These are phyloP conservation scores for Sylvilagus bachmani DNA, from an alignment of 2,113 vertebrate genomes.

Conservation along the genomic window DNA sequence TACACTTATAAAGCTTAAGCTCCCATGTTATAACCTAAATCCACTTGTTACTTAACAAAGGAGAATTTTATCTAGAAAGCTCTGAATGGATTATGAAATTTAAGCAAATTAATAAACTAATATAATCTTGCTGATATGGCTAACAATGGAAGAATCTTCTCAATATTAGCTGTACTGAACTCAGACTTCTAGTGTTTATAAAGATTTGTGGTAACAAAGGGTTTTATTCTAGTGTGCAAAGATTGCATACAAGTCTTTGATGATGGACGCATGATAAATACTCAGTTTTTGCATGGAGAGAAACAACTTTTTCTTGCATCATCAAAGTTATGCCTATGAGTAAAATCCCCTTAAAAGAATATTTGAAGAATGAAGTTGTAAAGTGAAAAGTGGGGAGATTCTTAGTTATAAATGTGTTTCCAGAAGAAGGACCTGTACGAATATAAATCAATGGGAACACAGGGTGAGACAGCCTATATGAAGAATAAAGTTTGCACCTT, in stretches of 20 bases:
- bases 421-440: background rate
- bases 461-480: background rate
- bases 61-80: background rate
- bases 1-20: background rate
- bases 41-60: constrained; percentile 34
- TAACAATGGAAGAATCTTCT: background rate
- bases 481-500: background rate
- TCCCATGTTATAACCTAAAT: background rate
- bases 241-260: background rate
- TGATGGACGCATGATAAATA: background rate
- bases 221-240: constrained; percentile 10
- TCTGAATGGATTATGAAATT: constrained; percentile 37
- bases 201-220: background rate
- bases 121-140: background rate
- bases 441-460: background rate
- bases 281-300: background rate
- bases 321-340: background rate
- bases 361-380: background rate
- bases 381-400: background rate
- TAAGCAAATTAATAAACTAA: constrained; percentile 2
- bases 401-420: background rate
- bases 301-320: background rate
- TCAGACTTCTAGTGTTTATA: background rate
- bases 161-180: background rate
- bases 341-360: background rate